Conservation (phyloP, 2,113 vertebrate species). For the Limanda limanda region DNA sequence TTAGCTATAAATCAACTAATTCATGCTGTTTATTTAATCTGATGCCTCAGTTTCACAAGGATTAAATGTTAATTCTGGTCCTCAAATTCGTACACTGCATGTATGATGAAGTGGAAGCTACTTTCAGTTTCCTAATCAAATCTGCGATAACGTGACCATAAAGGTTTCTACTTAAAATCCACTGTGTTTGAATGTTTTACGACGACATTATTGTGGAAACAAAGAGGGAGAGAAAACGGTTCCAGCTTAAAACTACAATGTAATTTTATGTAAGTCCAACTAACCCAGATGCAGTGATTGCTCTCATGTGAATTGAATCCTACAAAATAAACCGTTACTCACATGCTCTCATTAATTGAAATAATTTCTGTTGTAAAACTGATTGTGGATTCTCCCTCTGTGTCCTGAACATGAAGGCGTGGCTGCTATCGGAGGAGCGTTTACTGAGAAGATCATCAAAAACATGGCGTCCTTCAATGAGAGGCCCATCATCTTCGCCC, state of each 20-base stretch:
- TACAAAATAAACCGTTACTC: not conserved
- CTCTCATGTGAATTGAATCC: not conserved
- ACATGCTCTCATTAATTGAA: not conserved
- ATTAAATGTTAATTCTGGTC: not conserved
- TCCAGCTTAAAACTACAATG: too few relatives aligned
- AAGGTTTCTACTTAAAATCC: not conserved
- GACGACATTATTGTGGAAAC: not conserved
- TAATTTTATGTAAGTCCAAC: too few relatives aligned
- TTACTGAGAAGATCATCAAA: slow-evolving; percentile 92
- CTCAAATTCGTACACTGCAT: slow-evolving; percentile 18
- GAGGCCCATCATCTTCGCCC: slow-evolving; percentile 93
- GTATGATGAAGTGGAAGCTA: not conserved
- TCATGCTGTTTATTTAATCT: slow-evolving; percentile 5
- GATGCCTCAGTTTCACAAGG: not conserved
- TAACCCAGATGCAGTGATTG: too few relatives aligned
- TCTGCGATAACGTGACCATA: not conserved
- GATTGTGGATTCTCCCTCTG: slow-evolving; percentile 9
- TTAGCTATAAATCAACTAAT: slow-evolving; percentile 43
- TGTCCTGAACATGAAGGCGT: slow-evolving; percentile 84
- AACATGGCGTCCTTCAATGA: slow-evolving; percentile 94
- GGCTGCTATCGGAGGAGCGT: slow-evolving; percentile 91
- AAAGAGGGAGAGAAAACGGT: too few relatives aligned
- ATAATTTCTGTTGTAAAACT: not conserved
- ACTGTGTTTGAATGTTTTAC: not conserved
- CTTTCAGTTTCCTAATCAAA: slow-evolving; percentile 1